Evolutionary conservation across 2,888 invertebrate species (phyloP), one percentile per base, ranked within the genome.

Genomic region (Endomychus coccineus): DNA sequence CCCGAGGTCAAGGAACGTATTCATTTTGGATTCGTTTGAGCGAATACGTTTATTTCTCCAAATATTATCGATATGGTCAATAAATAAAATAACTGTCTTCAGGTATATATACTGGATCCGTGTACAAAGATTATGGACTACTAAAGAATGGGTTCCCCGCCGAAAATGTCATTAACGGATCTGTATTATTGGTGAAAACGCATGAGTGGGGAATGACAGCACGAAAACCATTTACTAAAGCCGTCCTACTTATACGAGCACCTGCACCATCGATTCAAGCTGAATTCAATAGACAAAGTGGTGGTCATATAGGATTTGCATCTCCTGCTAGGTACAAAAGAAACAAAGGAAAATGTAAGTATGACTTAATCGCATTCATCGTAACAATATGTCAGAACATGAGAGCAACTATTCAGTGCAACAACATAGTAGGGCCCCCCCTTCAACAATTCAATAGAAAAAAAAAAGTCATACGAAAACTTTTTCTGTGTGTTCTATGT

Each of bases 91-190:
- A 9, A 5, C 25, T 11, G 25, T 9, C 30, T 67, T 2, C 52
- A 82, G 83, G 86, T 24, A 69, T 81, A 30, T 68, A 78, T 39
- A 86, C 86, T 2, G 87, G 86, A 9, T 85, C 85, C 33, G 78
- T 86, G 21, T 87, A 87, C 64, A 83, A 82, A 70, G 87, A 87
- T 58, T 81, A 80, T 58, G 83, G 84, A 12, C 68, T 87, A 13
- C 62, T 80, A 44, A 77, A 80, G 54, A 83, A 84, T 51, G 86
- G 86, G 1, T 85, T 86, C 57, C 85, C 85, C 0, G 87, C 79
- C 1, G 86, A 86, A 61, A 80, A 78, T 58, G 71, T 85, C 1
- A 71, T 74, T 2, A 83, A 85, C 61, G 82, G 80, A 16, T 80
- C 84, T 6, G 85, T 86, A 4, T 65, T 84, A 36, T 75, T 83